Evolutionary conservation across 2,888 invertebrate genomes (phyloP).

Genomic region (Diarsia dahlii): DNA sequence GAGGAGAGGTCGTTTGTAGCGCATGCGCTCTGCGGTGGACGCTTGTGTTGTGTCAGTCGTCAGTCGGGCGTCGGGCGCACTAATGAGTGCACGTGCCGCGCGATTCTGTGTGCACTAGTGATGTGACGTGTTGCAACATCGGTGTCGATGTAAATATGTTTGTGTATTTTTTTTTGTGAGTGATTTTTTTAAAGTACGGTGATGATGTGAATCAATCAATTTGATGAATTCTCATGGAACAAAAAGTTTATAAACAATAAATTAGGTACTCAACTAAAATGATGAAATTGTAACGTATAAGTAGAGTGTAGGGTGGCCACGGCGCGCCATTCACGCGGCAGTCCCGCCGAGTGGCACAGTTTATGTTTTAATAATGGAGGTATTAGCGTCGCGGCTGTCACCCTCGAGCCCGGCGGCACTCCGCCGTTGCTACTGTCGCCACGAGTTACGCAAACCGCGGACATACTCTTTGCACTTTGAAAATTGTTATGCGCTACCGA

Average conservation of each 20-base stretch:
- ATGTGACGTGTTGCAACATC: slow-evolving; percentile 76
- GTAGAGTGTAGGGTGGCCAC: slow-evolving; percentile 24
- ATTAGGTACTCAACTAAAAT: background rate
- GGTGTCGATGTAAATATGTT: slow-evolving; percentile 71
- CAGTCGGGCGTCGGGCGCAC: slow-evolving; percentile 74
- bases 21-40: slow-evolving; percentile 75
- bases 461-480: slow-evolving; percentile 38
- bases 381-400: slow-evolving; percentile 74
- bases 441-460: slow-evolving; percentile 49
- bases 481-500: slow-evolving; percentile 18
- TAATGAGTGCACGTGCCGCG: slow-evolving; percentile 67
- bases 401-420: slow-evolving; percentile 63
- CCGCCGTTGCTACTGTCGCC: slow-evolving; percentile 56
- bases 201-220: background rate
- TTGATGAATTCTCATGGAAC: slow-evolving; percentile 13
- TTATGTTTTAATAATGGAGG: slow-evolving; percentile 84
- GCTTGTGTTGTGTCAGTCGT: slow-evolving; percentile 81
- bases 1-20: slow-evolving; percentile 55
- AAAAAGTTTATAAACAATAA: background rate
- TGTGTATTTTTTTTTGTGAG: slow-evolving; percentile 33
- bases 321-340: slow-evolving; percentile 36
- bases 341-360: slow-evolving; percentile 66
- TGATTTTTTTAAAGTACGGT: background rate
- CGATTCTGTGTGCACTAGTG: slow-evolving; percentile 69
- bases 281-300: slow-evolving; percentile 12